Percentiles rank a stretch among this genome's conserved stretches.
These are phyloP conservation scores for Sorex araneus DNA, from an alignment of 2,113 vertebrate genomes.

Conservation along the genomic window DNA sequence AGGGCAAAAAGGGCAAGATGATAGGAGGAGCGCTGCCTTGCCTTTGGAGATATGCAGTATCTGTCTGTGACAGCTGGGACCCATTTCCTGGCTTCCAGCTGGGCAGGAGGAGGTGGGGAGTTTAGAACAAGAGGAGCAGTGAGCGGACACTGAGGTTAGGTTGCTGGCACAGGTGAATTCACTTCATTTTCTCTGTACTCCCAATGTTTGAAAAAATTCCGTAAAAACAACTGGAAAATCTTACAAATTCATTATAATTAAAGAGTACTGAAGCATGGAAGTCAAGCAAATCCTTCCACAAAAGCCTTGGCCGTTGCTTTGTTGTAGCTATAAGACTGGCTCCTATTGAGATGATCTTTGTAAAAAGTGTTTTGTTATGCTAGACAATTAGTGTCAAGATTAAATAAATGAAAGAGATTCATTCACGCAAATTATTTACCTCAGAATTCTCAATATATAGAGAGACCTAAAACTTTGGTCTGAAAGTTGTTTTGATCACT, in stretches of 20 bases:
- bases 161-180: neutral
- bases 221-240: constrained; percentile 32
- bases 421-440: constrained; percentile 46
- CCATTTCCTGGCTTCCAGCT: too few relatives aligned
- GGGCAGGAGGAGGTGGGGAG: neutral
- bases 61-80: too few relatives aligned
- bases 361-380: constrained; percentile 45
- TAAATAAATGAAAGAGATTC: constrained; percentile 52
- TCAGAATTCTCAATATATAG: constrained; percentile 4
- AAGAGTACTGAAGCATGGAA: constrained; percentile 56
- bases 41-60: neutral
- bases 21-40: neutral
- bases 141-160: neutral
- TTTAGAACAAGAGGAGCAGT: accelerated
- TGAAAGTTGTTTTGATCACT: constrained; percentile 56
- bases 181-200: neutral
- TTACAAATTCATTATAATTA: constrained; percentile 35
- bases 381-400: constrained; percentile 3
- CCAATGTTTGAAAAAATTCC: constrained; percentile 30
- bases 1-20: neutral
- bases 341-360: constrained; percentile 10
- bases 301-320: neutral
- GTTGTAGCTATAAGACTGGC: neutral
- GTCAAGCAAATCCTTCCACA: constrained; percentile 39
- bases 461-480: constrained; percentile 6